These are phyloP conservation scores for Micronycteris hirsuta DNA, from an alignment of 2,113 vertebrate species.

Conservation along the genomic window DNA sequence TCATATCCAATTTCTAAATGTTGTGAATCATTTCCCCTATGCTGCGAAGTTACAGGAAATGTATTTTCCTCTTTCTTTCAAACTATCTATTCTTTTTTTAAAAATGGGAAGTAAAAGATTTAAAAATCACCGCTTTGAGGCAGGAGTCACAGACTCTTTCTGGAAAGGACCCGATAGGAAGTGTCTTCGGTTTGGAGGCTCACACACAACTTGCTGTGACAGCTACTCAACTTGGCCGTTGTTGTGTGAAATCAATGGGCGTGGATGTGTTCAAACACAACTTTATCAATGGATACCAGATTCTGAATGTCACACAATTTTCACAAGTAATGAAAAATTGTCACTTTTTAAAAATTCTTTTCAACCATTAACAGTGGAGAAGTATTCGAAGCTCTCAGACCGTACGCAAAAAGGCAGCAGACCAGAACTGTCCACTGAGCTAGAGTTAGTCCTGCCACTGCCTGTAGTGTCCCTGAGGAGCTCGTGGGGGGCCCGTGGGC, in stretches of 20 bases:
- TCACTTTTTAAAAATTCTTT: neutral
- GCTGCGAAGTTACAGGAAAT: neutral
- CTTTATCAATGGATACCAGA: neutral
- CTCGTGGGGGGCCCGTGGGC: rapidly evolving
- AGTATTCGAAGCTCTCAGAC: neutral
- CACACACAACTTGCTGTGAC: too few species aligned
- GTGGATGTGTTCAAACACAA: neutral
- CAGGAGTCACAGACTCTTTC: neutral
- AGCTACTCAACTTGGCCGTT: rapidly evolving
- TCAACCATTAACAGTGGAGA: neutral
- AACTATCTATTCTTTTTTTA: neutral
- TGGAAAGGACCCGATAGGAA: neutral
- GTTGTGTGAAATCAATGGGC: rapidly evolving
- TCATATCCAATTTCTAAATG: neutral
- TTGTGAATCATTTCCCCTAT: neutral
- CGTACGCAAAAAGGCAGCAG: neutral
- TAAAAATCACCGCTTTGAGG: neutral
- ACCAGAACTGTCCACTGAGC: too few species aligned
- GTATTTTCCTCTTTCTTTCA: neutral
- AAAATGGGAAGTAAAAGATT: neutral
- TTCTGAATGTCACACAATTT: neutral
- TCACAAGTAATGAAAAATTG: neutral
- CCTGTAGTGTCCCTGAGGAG: rapidly evolving
- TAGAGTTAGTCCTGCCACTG: neutral
- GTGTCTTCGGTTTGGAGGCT: neutral